A percentile compares a stretch with the other conserved stretches of the same genome.
Evolutionary conservation across 2,888 invertebrate species (phyloP).

Genomic region (Drosophila seclusa): DNA sequence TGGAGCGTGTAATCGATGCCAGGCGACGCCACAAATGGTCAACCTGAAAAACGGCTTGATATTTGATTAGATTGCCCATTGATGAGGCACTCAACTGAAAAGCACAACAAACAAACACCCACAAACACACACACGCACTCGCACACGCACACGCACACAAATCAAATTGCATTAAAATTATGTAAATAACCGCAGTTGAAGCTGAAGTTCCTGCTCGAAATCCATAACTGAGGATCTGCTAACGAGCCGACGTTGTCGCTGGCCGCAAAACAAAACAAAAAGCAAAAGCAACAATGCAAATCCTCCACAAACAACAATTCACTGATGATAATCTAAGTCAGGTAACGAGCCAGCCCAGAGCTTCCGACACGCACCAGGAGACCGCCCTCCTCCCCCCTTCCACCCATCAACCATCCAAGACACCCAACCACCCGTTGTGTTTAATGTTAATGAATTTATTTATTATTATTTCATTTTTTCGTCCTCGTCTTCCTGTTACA

Average conservation of each 20-base stretch:
- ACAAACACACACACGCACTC: no score
- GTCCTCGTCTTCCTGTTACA: slow-evolving; percentile 39
- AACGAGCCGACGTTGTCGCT: slow-evolving; percentile 46
- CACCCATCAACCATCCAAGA: not conserved
- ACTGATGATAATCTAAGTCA: slow-evolving; percentile 74
- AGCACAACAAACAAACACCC: slow-evolving; percentile 7
- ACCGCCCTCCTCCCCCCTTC: not conserved
- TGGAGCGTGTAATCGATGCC: slow-evolving; percentile 43
- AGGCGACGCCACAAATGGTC: slow-evolving; percentile 47
- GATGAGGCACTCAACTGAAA: slow-evolving; percentile 41
- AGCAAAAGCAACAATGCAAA: slow-evolving; percentile 56
- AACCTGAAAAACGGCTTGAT: slow-evolving; percentile 34
- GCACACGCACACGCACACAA: not conserved
- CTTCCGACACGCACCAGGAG: slow-evolving; percentile 1
- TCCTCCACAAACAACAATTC: slow-evolving; percentile 60
- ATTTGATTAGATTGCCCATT: slow-evolving; percentile 52
- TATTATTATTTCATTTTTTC: slow-evolving; percentile 71
- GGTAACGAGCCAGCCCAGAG: slow-evolving; percentile 70
- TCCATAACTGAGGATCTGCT: slow-evolving; percentile 48
- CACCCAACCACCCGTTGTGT: slow-evolving; percentile 51
- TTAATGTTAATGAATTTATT: slow-evolving; percentile 80
- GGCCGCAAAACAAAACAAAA: slow-evolving; percentile 31
- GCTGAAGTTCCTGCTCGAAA: slow-evolving; percentile 18
- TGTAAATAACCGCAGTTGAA: slow-evolving; percentile 52
- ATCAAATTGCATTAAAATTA: slow-evolving; percentile 50